These are phyloP conservation scores for Troides helena DNA, from an alignment of 2,888 invertebrate genomes.

Conservation along the genomic window DNA sequence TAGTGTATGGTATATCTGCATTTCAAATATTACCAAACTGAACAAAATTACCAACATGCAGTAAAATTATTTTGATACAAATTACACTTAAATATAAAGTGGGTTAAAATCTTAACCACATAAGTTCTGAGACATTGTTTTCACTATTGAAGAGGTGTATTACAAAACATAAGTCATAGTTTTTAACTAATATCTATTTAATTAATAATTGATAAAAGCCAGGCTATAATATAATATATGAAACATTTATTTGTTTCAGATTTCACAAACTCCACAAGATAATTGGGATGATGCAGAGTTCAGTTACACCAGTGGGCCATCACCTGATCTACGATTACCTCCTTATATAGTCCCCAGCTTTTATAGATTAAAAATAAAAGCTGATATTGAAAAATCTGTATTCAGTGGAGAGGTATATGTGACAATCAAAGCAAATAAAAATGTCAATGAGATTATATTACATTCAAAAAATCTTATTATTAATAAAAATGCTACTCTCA, in stretches of 20 bases:
- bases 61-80: too few relatives aligned
- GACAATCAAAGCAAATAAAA: slow-evolving; percentile 60
- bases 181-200: too few relatives aligned
- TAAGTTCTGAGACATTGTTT: too few relatives aligned
- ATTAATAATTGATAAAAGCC: too few relatives aligned
- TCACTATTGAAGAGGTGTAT: too few relatives aligned
- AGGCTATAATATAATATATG: too few relatives aligned
- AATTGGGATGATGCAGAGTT: slow-evolving; percentile 72
- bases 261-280: slow-evolving; percentile 51
- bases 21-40: too few relatives aligned
- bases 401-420: slow-evolving; percentile 73
- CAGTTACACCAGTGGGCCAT: slow-evolving; percentile 48
- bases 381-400: slow-evolving; percentile 68
- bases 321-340: slow-evolving; percentile 68
- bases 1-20: too few relatives aligned
- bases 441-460: slow-evolving; percentile 68
- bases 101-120: too few relatives aligned
- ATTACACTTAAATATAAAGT: too few relatives aligned
- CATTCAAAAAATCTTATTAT: slow-evolving; percentile 75
- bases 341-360: slow-evolving; percentile 73
- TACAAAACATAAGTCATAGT: too few relatives aligned
- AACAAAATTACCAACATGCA: too few relatives aligned
- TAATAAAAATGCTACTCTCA: slow-evolving; percentile 58
- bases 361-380: slow-evolving; percentile 79
- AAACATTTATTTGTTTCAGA: slow-evolving; percentile 37